Percentiles rank a stretch among this genome's conserved stretches.
Evolutionary conservation across 2,797 vertebrate genomes (phyloP).

Genomic region (Gallinago nigripennis): DNA sequence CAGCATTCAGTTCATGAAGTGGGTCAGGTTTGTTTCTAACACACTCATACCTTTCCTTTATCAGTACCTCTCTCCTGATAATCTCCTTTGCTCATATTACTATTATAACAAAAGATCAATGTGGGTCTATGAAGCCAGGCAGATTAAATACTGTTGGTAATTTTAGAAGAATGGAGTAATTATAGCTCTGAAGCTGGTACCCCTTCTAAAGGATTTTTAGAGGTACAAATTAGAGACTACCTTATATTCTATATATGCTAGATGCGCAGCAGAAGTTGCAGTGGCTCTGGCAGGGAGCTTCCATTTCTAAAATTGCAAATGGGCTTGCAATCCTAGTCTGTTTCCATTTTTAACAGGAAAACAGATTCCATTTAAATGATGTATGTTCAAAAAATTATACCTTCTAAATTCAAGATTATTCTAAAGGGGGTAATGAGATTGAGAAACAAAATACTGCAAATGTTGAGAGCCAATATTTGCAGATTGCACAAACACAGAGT

Average conservation of each 20-base stretch:
- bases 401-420: not conserved
- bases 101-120: slow-evolving; percentile 14
- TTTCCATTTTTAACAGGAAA: not conserved
- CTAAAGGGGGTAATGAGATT: not conserved
- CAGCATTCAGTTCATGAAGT: slow-evolving; percentile 82
- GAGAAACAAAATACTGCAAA: slow-evolving; percentile 5
- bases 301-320: slow-evolving; percentile 9
- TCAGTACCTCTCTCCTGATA: slow-evolving; percentile 45
- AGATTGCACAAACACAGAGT: slow-evolving; percentile 50
- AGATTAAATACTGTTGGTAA: not conserved
- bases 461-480: slow-evolving; percentile 37
- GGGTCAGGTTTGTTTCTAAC: slow-evolving; percentile 81
- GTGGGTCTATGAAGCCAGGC: not conserved
- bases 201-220: not conserved
- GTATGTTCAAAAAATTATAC: not conserved
- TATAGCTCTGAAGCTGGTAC: slow-evolving; percentile 16
- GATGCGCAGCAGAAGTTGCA: slow-evolving; percentile 8
- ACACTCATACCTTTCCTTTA: slow-evolving; percentile 56
- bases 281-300: slow-evolving; percentile 46
- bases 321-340: not conserved
- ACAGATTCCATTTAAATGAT: not conserved
- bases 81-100: slow-evolving; percentile 32
- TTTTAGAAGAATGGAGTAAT: slow-evolving; percentile 41
- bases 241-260: not conserved
- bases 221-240: slow-evolving; percentile 9